Base-by-base conservation (phyloP, 2,888 invertebrate species). In the Anticlea derivata region DNA sequence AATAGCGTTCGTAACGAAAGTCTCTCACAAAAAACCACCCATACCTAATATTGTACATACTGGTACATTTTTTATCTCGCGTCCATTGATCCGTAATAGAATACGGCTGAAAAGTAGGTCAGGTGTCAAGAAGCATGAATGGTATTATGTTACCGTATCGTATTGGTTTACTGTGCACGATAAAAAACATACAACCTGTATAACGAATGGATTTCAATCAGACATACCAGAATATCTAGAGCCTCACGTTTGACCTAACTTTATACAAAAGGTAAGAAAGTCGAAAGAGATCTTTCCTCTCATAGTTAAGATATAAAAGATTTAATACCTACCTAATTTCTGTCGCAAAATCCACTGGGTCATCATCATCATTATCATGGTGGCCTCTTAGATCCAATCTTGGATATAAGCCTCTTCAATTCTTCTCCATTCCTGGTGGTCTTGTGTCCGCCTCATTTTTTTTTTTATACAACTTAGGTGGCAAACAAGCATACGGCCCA, bases 201-300 rank as follows among this genome's bases (percentile, higher is more conserved):
- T 62, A 61, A 58, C 66, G 41, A 73, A 70, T 67, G 62, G 63
- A 69, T 68, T 68, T 63, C 58, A 59, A 59, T 58, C 55, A 52
- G 51, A 10, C 33, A 63, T 67, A 65, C 71, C 73, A 54, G 7
- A 8, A 24, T 12, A 17, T 29, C 11, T 10, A 17, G 54, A 46
- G 7, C 27, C 45, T 13, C 7, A 44, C 20, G 8, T 20, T 39
- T 7, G 7, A 3, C 1, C 13, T 30, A 30, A 27, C 13, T 5
- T 37, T 5, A 7, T 7, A 23, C 7, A 27, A 31, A 7, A 13
- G 31, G 7, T 31, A 0, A 7, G 13, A 13, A 31, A 12, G 31
- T 13, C 7, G 31, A 31, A 31, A 31, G 13, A 1, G 17, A 17
- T 17, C 2, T 17, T 17, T 2, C 17, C 4, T 17, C 17, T 17